phyloP scores from a whole-genome alignment of 2,888 invertebrate genomes.

The Hylaea fasciaria region DNA sequence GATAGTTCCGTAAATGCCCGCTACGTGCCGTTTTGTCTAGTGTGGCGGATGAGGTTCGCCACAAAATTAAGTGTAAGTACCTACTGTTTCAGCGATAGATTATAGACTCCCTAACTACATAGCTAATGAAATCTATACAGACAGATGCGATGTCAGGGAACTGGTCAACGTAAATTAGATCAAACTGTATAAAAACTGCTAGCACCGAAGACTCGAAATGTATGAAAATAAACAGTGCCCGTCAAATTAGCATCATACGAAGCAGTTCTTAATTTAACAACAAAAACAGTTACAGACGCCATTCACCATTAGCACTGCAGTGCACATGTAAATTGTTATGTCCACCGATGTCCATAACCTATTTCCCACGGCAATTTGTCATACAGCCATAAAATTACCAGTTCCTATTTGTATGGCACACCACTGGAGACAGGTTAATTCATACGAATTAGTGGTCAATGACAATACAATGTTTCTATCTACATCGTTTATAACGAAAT shows the following conservation, averaged over 20 bases:
- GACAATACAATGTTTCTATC: slow-evolving; percentile 11
- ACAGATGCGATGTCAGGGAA: no score
- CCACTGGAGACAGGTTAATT: slow-evolving; percentile 17
- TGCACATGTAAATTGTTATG: slow-evolving; percentile 24
- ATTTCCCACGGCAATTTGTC: slow-evolving; percentile 44
- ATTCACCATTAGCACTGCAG: slow-evolving; percentile 18
- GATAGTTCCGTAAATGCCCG: no score
- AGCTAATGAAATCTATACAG: no score
- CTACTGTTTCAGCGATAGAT: no score
- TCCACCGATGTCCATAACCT: slow-evolving; percentile 38
- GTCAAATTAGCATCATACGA: no score
- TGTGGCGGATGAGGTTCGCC: no score
- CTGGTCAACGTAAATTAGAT: no score
- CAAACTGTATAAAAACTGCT: background rate
- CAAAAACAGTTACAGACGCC: slow-evolving; percentile 19
- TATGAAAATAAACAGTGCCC: no score
- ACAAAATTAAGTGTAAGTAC: no score
- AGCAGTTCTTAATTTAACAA: slow-evolving; percentile 1
- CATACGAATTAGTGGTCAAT: slow-evolving; percentile 24
- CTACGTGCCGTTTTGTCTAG: no score
- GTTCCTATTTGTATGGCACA: slow-evolving; percentile 3
- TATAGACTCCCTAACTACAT: no score
- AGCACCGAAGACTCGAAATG: background rate
- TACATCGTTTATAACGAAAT: slow-evolving; percentile 7
- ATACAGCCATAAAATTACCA: slow-evolving; percentile 27